Conservation (phyloP, 2,888 invertebrate species). For the Pseudococcus jackbeardsleyi region DNA sequence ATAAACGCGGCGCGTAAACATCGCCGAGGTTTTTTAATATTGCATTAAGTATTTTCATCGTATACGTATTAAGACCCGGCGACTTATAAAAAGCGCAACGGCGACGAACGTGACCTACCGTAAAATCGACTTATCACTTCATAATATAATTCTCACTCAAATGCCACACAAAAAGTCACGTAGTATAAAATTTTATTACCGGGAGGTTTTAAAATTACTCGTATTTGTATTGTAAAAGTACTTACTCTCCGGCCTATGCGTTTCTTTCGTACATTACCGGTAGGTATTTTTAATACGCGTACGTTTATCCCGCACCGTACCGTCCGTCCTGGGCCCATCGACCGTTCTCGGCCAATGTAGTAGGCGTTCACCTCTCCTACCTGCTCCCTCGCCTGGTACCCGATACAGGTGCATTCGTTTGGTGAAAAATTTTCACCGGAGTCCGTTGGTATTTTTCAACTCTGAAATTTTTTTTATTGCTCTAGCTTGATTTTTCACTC, state of each 20-base stretch:
- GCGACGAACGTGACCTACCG: slow-evolving; percentile 61
- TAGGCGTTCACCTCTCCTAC: background rate
- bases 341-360: background rate
- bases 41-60: background rate
- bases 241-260: background rate
- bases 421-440: background rate
- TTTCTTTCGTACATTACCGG: background rate
- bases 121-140: slow-evolving; percentile 64
- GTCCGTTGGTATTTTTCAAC: no score
- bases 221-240: background rate
- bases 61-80: background rate
- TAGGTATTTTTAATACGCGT: background rate
- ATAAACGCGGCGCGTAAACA: background rate
- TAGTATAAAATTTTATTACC: slow-evolving; percentile 55
- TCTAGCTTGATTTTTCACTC: no score
- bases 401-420: background rate
- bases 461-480: no score
- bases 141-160: slow-evolving; percentile 13
- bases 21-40: background rate
- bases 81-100: slow-evolving; percentile 12
- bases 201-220: slow-evolving; percentile 30
- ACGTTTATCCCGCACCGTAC: background rate
- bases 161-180: slow-evolving; percentile 60
- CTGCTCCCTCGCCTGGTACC: background rate
- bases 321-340: background rate